Evolutionary conservation across 2,113 vertebrate genomes (phyloP).

Genomic region (Enhydra lutris): DNA sequence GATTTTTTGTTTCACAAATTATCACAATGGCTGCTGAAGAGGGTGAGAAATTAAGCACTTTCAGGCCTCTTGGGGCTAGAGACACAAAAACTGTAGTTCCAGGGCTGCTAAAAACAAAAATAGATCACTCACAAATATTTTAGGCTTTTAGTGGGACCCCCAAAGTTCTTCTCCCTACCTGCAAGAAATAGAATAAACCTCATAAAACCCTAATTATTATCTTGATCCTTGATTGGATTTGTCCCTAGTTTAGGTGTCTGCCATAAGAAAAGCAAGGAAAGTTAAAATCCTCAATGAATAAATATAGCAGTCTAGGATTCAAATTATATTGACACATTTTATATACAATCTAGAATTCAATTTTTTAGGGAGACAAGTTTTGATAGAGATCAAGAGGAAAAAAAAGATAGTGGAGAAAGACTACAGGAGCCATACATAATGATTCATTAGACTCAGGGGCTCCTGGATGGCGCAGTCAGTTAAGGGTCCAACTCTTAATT

Average conservation of each 20-base stretch:
- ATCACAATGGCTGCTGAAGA: background rate
- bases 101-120: background rate
- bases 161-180: background rate
- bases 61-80: background rate
- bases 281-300: background rate
- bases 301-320: background rate
- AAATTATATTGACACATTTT: background rate
- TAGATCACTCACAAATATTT: background rate
- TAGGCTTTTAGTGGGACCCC: background rate
- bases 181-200: background rate
- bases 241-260: background rate
- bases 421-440: background rate
- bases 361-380: background rate
- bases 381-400: background rate
- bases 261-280: background rate
- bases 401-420: background rate
- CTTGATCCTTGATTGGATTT: background rate
- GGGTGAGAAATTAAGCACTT: background rate
- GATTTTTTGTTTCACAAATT: background rate
- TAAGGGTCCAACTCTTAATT: background rate
- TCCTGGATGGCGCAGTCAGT: background rate
- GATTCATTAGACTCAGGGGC: background rate
- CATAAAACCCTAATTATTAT: background rate
- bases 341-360: background rate
- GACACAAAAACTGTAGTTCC: background rate